Base-by-base conservation (phyloP, 2,113 vertebrate genomes). In the Vombatus ursinus region DNA sequence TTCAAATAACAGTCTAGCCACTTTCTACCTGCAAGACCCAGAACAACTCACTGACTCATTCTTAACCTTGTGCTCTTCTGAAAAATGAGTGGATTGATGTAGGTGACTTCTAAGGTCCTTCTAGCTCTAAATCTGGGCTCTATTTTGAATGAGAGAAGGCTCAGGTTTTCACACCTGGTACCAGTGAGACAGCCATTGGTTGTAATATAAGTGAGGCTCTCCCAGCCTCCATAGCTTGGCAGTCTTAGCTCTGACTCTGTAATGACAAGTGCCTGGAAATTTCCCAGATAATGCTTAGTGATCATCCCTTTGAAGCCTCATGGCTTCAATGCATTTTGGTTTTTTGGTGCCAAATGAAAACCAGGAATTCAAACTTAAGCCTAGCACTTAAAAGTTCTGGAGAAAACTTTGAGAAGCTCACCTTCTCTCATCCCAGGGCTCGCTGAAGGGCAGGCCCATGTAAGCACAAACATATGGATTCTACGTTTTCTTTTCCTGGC, bases 401-500 rank as follows among this genome's bases (percentile, higher is more conserved):
- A 95, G 95, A 90, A 89, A 48, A 47, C 23, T 93, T 96, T 31
- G 84, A 95, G 93, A 37, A 23, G 50, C 49, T 97, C 90, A 98
- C 49, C 68, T 96, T 90, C 54, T 94, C 97, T 97, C 5, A 22
- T 96, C 44, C 84, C 0, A n/a, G 52, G 6, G 92, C 24, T 57
- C 50, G 26, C 49, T 92, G 44, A 54, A n/a, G 95, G 92, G 9
- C 57, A 10, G 1, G 9, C 53, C 91, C 1, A 16, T 6, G 28
- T 94, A 94, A 0, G 0, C 92, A 95, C 96, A 96, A 96, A 95
- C 96, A 92, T 50, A 37, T 26, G 92, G 95, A 93, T 47, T 94
- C 98, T 97, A 90, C 97, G 94, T 98, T 98, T 98, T 98, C 98
- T 98, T 92, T 98, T 57, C 93, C 98, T 95, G 97, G 97, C 95